These are phyloP conservation scores for Girardinichthys multiradiatus DNA, from an alignment of 2,113 vertebrate species.

Conservation along the genomic window DNA sequence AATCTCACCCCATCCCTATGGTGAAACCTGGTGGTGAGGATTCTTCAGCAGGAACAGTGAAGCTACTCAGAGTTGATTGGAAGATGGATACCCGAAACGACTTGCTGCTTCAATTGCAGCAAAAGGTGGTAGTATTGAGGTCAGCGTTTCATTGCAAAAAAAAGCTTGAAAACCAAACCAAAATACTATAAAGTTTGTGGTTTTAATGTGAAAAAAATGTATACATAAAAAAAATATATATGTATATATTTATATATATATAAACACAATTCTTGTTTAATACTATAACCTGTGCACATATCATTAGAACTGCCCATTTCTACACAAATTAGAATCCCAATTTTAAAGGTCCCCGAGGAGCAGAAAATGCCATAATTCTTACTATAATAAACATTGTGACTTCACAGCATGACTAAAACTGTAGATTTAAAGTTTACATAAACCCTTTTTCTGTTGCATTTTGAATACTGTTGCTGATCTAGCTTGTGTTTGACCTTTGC, in stretches of 20 bases:
- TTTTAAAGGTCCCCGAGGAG: slow-evolving; percentile 12
- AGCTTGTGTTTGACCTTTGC: slow-evolving; percentile 5
- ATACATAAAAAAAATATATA: too few relatives aligned
- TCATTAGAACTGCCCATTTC: neutral
- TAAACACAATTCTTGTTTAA: neutral
- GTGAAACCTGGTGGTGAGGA: too few relatives aligned
- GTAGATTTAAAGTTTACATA: slow-evolving; percentile 4
- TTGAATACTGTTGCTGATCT: neutral
- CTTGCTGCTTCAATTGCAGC: too few relatives aligned
- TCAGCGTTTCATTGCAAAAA: too few relatives aligned
- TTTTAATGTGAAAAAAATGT: too few relatives aligned
- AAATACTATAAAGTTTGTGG: too few relatives aligned
- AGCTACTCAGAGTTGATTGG: too few relatives aligned
- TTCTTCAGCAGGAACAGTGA: too few relatives aligned
- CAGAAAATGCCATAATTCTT: neutral
- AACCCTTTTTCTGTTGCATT: neutral
- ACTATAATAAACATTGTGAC: neutral
- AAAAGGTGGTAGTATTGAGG: too few relatives aligned
- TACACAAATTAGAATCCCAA: slow-evolving; percentile 7
- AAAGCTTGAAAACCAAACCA: too few relatives aligned
- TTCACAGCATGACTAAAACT: slow-evolving; percentile 24
- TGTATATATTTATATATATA: too few relatives aligned
- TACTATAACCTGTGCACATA: neutral
- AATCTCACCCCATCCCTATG: neutral
- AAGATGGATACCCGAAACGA: too few relatives aligned